Evolutionary conservation across 2,113 vertebrate genomes (phyloP), one percentile per base, ranked within the genome.

Genomic region (Canis aureus): DNA sequence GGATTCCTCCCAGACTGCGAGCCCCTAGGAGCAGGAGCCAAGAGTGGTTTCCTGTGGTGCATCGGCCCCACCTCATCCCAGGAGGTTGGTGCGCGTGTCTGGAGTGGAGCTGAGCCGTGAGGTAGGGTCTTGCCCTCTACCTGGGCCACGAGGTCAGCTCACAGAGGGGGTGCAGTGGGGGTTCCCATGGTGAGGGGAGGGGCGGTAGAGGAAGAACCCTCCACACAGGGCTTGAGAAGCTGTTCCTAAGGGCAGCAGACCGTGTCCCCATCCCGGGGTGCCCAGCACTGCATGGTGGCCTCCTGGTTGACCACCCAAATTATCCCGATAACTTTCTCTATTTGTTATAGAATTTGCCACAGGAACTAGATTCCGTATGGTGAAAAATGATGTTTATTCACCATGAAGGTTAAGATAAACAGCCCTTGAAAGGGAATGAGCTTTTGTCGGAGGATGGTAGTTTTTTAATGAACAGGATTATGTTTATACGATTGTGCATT

Each of bases 401-500:
- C 89, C 32, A 35, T 38, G 49, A 78, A 84, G 64, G 57, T 69
- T 90, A 80, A 83, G 35, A 62, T 55, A 88, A n/a, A 79, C 13
- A 88, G 64, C 19, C 25, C 89, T 93, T 43, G 64, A 66, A 62
- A 92, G 49, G 25, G 66, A 86, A 35, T 29, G 67, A 67, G 74
- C 73, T 59, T 86, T 94, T 89, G 69, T 86, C 9, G 25, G 60
- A 83, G 59, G 73, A 55, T 83, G 55, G 16, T 90, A 32, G 60
- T 76, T 81, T 71, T 86, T 93, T 60, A 71, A 87, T 27, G 73
- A 94, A 85, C n/a, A 57, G 38, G 55, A 83, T 90, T 71, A 74
- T 95, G 81, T 89, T 81, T 89, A 80, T 71, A 93, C 69, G 51
- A 38, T 83, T 35, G 43, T 51, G 60, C 67, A 32, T 83, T 96